These are phyloP conservation scores for Chrysochloris asiatica DNA, from an alignment of 2,113 vertebrate genomes.

Conservation along the genomic window DNA sequence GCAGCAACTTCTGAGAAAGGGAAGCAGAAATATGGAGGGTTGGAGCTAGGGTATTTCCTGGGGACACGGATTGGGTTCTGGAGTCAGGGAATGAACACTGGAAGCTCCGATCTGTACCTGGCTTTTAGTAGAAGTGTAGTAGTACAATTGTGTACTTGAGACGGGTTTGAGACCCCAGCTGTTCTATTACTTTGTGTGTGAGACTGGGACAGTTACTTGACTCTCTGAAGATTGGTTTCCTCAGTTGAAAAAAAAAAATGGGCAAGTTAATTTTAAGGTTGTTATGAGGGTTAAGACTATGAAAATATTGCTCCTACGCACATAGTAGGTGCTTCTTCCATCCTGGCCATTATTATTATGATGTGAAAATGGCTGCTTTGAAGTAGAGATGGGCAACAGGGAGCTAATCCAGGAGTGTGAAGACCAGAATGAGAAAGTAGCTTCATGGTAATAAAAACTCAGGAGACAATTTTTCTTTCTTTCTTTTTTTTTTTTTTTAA, in stretches of 20 bases:
- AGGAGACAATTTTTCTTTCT: neutral
- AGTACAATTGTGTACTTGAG: neutral
- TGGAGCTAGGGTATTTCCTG: neutral
- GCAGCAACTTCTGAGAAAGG: neutral
- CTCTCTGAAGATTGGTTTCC: conserved; percentile 27
- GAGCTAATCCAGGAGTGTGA: neutral
- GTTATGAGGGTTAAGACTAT: neutral
- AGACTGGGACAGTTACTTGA: neutral
- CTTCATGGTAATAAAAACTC: neutral
- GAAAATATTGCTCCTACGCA: neutral
- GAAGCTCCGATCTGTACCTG: neutral
- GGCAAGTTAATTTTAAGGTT: neutral
- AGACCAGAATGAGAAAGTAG: neutral
- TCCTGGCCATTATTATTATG: neutral
- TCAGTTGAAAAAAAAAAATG: neutral
- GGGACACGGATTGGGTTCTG: neutral
- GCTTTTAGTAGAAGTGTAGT: neutral
- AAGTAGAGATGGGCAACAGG: too few species aligned
- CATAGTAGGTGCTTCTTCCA: neutral
- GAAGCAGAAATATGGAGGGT: too few species aligned
- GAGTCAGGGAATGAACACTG: neutral
- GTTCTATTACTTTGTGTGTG: neutral
- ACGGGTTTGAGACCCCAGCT: neutral
- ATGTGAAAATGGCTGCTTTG: neutral
- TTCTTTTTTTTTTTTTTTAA: too few species aligned